Evolutionary conservation across 1,140 invertebrate genomes (phyloP).

Genomic region (Drosophila gunungcola): DNA sequence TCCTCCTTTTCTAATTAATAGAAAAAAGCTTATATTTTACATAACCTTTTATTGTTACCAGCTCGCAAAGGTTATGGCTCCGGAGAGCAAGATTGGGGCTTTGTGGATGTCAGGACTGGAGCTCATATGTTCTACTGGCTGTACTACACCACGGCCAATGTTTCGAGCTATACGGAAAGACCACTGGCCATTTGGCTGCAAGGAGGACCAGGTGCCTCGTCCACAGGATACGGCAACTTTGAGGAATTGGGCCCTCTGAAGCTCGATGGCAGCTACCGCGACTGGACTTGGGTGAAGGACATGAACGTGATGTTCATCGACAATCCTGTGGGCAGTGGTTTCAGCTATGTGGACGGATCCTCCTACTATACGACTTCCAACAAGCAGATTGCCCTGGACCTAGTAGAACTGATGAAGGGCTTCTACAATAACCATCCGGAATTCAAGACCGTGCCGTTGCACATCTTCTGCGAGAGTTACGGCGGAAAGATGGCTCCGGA

Average conservation of each 20-base stretch:
- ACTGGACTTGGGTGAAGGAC: slow-evolving; percentile 91
- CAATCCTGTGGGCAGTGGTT: slow-evolving; percentile 95
- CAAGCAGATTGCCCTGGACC: slow-evolving; percentile 91
- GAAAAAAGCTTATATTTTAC: background rate
- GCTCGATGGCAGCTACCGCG: slow-evolving; percentile 87
- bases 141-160: slow-evolving; percentile 89
- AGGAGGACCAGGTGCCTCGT: slow-evolving; percentile 91
- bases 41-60: slow-evolving; percentile 1
- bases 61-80: slow-evolving; percentile 85
- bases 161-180: slow-evolving; percentile 86
- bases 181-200: slow-evolving; percentile 93
- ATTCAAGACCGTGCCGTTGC: slow-evolving; percentile 90
- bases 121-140: slow-evolving; percentile 95
- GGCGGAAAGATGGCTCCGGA: slow-evolving; percentile 96
- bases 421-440: slow-evolving; percentile 88
- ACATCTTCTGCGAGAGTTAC: slow-evolving; percentile 95
- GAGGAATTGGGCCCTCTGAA: slow-evolving; percentile 91
- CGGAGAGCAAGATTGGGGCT: slow-evolving; percentile 89
- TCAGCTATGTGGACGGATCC: slow-evolving; percentile 90
- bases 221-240: slow-evolving; percentile 92
- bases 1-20: no score
- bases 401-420: slow-evolving; percentile 89
- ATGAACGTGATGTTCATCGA: slow-evolving; percentile 95
- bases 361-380: slow-evolving; percentile 88
- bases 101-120: slow-evolving; percentile 88